Conservation (phyloP, 2,888 invertebrate genomes). For the Coremacera marginata region DNA sequence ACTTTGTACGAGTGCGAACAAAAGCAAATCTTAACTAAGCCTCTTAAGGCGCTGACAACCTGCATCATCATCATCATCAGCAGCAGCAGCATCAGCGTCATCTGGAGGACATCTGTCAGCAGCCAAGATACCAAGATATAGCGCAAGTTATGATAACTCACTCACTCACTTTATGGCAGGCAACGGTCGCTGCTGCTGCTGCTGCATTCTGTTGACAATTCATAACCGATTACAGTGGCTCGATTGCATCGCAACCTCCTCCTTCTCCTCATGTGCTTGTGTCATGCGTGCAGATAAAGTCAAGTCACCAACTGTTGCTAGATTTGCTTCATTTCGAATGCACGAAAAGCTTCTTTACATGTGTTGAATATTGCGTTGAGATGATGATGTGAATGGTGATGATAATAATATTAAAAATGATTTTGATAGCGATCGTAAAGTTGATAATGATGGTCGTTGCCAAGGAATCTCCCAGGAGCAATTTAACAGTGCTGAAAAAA, state of each 20-base stretch:
- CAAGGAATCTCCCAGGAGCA: too few relatives aligned
- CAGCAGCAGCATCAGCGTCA: slow-evolving; percentile 12
- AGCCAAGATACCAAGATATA: not conserved
- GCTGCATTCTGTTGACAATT: slow-evolving; percentile 28
- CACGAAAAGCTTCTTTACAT: not conserved
- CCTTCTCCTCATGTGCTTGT: not conserved
- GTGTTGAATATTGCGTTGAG: not conserved
- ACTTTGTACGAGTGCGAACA: not conserved
- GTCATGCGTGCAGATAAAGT: not conserved
- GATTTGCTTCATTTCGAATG: not conserved
- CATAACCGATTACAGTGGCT: slow-evolving; percentile 34
- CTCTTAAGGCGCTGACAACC: slow-evolving; percentile 27
- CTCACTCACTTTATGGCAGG: not conserved
- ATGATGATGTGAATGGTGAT: too few relatives aligned
- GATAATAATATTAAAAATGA: too few relatives aligned
- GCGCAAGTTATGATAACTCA: slow-evolving; percentile 28
- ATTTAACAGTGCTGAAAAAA: too few relatives aligned
- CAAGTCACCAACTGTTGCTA: not conserved
- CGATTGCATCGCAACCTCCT: slow-evolving; percentile 3
- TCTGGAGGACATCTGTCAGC: slow-evolving; percentile 16
- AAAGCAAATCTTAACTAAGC: slow-evolving; percentile 18
- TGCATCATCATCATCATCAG: not conserved
- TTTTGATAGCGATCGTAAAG: too few relatives aligned
- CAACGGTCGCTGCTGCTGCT: not conserved
- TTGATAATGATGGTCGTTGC: too few relatives aligned